These are phyloP conservation scores for Corythaixoides concolor DNA, from an alignment of 2,113 vertebrate genomes.

Conservation along the genomic window DNA sequence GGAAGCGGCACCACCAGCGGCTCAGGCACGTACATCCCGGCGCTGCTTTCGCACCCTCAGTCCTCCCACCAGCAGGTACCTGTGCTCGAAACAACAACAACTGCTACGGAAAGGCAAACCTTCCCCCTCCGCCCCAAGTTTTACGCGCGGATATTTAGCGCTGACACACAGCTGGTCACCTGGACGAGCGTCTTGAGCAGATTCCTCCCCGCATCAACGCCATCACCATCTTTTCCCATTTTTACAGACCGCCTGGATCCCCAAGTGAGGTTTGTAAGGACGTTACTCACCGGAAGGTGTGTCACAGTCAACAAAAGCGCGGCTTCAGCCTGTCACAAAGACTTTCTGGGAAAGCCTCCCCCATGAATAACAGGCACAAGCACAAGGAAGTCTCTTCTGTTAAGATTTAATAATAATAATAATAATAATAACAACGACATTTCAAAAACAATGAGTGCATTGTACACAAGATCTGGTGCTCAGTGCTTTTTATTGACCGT, in stretches of 20 bases:
- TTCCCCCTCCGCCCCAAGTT: rapidly evolving
- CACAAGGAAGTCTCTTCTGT: neutral
- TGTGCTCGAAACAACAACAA: neutral
- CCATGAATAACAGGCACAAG: neutral
- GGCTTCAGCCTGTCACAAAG: neutral
- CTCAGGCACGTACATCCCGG: rapidly evolving
- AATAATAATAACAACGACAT: conserved; percentile 22
- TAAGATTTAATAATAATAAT: conserved; percentile 62
- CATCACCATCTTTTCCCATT: rapidly evolving
- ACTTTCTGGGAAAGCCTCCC: neutral
- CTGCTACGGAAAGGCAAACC: neutral
- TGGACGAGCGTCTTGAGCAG: neutral
- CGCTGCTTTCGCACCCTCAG: neutral
- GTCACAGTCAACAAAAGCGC: neutral
- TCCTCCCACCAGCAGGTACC: neutral
- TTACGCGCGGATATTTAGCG: neutral
- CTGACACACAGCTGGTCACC: neutral
- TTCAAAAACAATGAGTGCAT: conserved; percentile 57
- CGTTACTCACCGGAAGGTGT: neutral
- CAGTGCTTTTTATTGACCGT: conserved; percentile 65
- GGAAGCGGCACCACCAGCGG: neutral
- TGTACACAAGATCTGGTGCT: conserved; percentile 25
- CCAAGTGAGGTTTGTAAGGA: neutral
- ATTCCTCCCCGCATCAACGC: neutral
- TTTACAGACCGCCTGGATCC: neutral